phyloP scores from a whole-genome alignment of 2,113 vertebrate genomes.

The Orycteropus afer region DNA sequence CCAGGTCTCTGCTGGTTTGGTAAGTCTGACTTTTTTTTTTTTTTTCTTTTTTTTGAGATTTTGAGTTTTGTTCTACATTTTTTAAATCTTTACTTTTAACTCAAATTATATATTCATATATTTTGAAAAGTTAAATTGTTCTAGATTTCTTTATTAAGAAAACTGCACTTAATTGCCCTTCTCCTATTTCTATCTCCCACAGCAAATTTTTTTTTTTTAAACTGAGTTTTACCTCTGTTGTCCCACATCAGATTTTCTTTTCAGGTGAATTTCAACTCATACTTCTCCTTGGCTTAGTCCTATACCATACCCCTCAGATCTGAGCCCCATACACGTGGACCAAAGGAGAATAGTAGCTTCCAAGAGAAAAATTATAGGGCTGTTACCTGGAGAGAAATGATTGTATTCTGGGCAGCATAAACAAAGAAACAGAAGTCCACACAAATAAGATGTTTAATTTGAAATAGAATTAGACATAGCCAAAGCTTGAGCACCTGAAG shows the following conservation, averaged over 20 bases:
- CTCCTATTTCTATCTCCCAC: background rate
- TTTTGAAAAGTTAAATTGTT: background rate
- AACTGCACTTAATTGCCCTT: background rate
- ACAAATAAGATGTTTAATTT: background rate
- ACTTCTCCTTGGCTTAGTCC: background rate
- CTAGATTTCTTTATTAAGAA: background rate
- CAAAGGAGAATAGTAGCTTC: background rate
- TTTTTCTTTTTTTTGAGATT: too few species aligned
- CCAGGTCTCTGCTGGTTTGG: too few species aligned
- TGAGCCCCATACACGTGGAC: background rate
- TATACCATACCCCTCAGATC: background rate
- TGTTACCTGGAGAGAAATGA: background rate
- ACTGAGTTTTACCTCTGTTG: background rate
- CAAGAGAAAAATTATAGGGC: background rate
- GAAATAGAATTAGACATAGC: background rate
- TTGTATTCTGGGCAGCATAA: background rate
- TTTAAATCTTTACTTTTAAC: background rate
- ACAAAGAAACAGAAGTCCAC: background rate
- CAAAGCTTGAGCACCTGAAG: background rate
- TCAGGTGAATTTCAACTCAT: background rate
- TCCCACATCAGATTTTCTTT: background rate
- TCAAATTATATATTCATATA: background rate
- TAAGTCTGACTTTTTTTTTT: too few species aligned
- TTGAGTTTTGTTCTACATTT: background rate
- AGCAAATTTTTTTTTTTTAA: background rate